Base-by-base conservation (phyloP, 2,888 invertebrate genomes). In the Dichetophora obliterata region DNA sequence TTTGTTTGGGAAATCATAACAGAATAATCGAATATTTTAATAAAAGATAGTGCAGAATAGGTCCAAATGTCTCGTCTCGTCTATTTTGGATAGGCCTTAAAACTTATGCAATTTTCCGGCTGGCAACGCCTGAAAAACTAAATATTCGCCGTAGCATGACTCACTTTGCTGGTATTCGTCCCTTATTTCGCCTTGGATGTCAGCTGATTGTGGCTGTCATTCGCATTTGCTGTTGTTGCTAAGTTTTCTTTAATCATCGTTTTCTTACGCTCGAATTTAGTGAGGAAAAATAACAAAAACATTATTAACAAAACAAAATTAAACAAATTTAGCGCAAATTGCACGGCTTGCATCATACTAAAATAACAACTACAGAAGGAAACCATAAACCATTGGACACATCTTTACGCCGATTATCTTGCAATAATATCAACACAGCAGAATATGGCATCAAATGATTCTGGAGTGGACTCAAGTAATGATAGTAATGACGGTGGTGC, bases 401-500 rank as follows among this genome's bases (percentile, higher is more conserved):
- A 0, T 19, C 43, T 22, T 19, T 34, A 24, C 27, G 8, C 3
- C 43, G n/a, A 31, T 54, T 19, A 63, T 48, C 34, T n/a, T 34
- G 63, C 52, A 63, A 16, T 57, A 24, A 34, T 37, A 16, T 48
- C 31, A 34, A 1, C 16, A 11, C 16, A 1, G 1, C 61, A 1
- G 9, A 11, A 34, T 50, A 83, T 86, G 86, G 85, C 86, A 77
- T 84, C 86, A 65, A 83, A 86, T 79, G 94, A 94, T 90, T 93
- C 94, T 54, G 94, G 94, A 73, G 93, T 94, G 59, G 94, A 94
- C 84, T 93, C 93, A 68, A 93, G 93, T 65, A 83, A 82, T 65
- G 82, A 82, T 70, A 82, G 82, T 68, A 83, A 83, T 78, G 82
- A 83, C 73, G 81, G 82, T 65, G 79, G 80, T 9, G 78, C 81